A percentile compares a stretch with the other conserved stretches of the same genome.
These are phyloP conservation scores for Cuculus canorus DNA, from an alignment of 2,797 vertebrate species.

Conservation along the genomic window DNA sequence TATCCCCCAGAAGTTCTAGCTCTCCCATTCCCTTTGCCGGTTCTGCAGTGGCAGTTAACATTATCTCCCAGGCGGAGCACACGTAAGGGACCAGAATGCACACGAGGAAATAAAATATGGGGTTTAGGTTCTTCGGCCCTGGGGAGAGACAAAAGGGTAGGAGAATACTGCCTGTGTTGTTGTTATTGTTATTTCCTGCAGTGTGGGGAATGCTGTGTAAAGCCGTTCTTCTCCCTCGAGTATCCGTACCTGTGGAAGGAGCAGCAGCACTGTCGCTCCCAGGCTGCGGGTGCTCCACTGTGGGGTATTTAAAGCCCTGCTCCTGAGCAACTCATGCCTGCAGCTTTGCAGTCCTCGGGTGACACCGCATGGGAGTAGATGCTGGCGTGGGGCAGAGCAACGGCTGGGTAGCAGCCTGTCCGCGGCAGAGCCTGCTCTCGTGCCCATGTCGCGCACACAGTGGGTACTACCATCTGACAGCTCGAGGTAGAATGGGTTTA, in stretches of 20 bases:
- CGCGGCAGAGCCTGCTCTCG: conserved; percentile 21
- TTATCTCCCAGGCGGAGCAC: neutral
- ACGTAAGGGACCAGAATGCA: neutral
- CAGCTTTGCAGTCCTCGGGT: conserved; percentile 32
- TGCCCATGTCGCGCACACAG: conserved; percentile 30
- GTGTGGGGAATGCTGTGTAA: neutral
- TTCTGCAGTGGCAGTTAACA: neutral
- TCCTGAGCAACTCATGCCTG: conserved; percentile 22
- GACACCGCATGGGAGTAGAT: conserved; percentile 29
- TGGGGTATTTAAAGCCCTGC: neutral
- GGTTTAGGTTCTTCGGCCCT: neutral
- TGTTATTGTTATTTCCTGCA: neutral
- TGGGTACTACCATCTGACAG: conserved; percentile 59
- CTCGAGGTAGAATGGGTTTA: conserved; percentile 42
- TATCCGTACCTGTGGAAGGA: neutral
- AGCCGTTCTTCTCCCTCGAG: neutral
- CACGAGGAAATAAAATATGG: neutral
- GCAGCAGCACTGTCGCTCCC: neutral
- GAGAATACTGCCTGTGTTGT: neutral
- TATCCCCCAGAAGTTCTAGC: neutral
- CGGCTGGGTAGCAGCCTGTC: conserved; percentile 20
- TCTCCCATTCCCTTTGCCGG: conserved; percentile 40
- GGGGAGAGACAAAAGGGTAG: neutral
- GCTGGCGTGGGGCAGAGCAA: neutral
- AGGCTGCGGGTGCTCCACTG: neutral